Conservation (phyloP, 2,797 vertebrate species). For the Macropus fuliginosus region DNA sequence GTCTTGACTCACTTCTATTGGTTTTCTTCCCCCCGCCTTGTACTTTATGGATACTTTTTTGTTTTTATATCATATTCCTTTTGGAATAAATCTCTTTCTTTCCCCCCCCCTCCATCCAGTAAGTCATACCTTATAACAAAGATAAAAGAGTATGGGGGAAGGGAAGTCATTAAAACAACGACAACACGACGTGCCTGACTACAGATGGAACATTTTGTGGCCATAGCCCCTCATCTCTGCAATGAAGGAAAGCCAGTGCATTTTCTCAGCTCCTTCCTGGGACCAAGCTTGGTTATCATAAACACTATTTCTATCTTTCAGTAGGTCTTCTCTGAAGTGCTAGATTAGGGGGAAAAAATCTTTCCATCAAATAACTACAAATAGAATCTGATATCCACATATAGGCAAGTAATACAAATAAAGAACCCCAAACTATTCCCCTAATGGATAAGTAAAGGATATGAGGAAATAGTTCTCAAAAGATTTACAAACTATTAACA, state of each 20-base stretch:
- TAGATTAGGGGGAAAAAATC: neutral
- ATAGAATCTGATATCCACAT: neutral
- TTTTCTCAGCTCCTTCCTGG: neutral
- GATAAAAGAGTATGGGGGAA: neutral
- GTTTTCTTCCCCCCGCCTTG: neutral
- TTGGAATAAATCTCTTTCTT: neutral
- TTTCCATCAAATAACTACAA: neutral
- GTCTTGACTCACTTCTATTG: neutral
- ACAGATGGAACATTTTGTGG: neutral
- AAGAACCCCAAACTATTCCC: neutral
- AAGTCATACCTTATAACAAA: neutral
- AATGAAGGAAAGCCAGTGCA: neutral
- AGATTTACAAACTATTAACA: neutral
- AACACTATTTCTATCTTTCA: neutral
- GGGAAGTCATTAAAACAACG: neutral
- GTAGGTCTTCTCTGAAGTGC: neutral
- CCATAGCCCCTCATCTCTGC: neutral
- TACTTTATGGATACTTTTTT: neutral
- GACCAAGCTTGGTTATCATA: neutral
- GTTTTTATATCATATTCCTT: neutral
- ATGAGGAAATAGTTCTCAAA: neutral
- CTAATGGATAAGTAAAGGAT: neutral
- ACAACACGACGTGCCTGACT: neutral
- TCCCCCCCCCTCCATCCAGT: neutral
- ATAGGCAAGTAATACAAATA: neutral